These are phyloP conservation scores for Percopsis transmontana DNA, from an alignment of 2,113 vertebrate genomes.

Conservation along the genomic window DNA sequence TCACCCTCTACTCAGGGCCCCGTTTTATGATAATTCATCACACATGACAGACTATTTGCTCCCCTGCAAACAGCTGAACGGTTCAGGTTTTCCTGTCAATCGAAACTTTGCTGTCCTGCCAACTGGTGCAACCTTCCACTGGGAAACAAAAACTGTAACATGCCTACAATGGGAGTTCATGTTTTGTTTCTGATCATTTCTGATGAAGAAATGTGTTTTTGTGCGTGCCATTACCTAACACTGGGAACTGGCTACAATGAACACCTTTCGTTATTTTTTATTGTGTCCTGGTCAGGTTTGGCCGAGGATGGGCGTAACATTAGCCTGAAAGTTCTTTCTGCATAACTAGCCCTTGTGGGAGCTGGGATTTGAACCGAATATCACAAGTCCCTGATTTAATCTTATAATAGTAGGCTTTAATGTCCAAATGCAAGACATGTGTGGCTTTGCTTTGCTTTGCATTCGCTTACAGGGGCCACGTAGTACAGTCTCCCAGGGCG, in stretches of 20 bases:
- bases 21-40: slow-evolving; percentile 48
- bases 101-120: slow-evolving; percentile 2
- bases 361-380: slow-evolving; percentile 65
- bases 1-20: slow-evolving; percentile 18
- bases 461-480: slow-evolving; percentile 54
- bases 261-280: slow-evolving; percentile 46
- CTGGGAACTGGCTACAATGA: slow-evolving; percentile 27
- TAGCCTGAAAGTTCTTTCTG: slow-evolving; percentile 60
- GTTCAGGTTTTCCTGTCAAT: slow-evolving; percentile 31
- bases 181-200: too few species aligned
- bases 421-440: slow-evolving; percentile 80
- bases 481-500: slow-evolving; percentile 56
- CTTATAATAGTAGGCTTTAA: slow-evolving; percentile 77
- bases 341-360: slow-evolving; percentile 71
- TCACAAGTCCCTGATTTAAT: slow-evolving; percentile 80
- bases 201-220: too few species aligned
- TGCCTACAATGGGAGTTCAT: too few species aligned
- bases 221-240: neutral
- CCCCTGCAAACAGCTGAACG: slow-evolving; percentile 30
- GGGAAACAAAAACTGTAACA: too few species aligned
- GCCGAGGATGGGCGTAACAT: slow-evolving; percentile 51
- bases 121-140: too few species aligned
- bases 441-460: slow-evolving; percentile 55
- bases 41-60: slow-evolving; percentile 40
- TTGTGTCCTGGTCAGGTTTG: slow-evolving; percentile 26